Conservation (phyloP, 1,140 invertebrate genomes). For the Choristoneura fumiferana region DNA sequence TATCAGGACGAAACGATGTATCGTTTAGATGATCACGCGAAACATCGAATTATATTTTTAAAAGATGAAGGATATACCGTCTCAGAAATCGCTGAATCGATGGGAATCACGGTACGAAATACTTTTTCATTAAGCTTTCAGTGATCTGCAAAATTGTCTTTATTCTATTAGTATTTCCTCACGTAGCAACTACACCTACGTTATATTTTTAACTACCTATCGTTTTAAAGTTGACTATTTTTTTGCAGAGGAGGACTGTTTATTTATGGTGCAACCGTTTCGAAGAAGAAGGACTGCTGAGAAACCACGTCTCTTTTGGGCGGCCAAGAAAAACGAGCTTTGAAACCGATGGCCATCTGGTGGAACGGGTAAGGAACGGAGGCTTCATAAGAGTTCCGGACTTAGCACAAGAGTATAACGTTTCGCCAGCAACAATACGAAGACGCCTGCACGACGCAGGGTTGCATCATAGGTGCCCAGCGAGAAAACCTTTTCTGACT, state of each 20-base stretch:
- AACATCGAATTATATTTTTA: constrained; percentile 1
- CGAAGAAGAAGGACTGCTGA: not conserved
- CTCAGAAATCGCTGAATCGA: constrained; percentile 1
- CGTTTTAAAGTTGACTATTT: too few relatives aligned
- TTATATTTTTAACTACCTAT: too few relatives aligned
- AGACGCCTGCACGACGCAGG: not conserved
- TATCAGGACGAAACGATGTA: not conserved
- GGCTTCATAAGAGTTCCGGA: not conserved
- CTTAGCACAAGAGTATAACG: not conserved
- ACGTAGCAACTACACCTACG: too few relatives aligned
- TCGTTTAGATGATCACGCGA: constrained; percentile 1
- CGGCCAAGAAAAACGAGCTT: not conserved
- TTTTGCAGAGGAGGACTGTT: not conserved
- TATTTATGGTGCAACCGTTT: not conserved
- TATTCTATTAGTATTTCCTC: too few relatives aligned
- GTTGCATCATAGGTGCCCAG: not conserved
- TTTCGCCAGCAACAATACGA: constrained; percentile 1
- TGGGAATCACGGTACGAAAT: not conserved
- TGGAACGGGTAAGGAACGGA: not conserved
- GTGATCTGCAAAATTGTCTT: not conserved
- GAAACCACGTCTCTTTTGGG: not conserved
- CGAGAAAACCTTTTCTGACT: constrained; percentile 1
- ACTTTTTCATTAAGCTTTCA: not conserved
- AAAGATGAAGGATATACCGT: not conserved
- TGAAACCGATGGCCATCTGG: not conserved